Evolutionary conservation across 2,888 invertebrate species (phyloP).

Genomic region (Dioctria linearis): DNA sequence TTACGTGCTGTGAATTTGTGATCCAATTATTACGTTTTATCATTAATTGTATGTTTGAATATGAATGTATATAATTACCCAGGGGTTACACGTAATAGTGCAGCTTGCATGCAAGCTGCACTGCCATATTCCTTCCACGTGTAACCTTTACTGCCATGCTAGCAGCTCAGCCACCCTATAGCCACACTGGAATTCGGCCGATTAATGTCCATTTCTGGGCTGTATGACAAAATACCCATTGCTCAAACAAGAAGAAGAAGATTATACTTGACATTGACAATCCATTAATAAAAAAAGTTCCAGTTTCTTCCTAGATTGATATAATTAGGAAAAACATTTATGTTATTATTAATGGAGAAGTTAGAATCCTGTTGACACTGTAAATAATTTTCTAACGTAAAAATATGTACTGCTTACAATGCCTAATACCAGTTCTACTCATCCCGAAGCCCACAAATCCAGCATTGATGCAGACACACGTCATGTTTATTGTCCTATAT

Average conservation of each 20-base stretch:
- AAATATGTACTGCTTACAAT: conserved; percentile 95
- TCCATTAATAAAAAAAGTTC: too few relatives aligned
- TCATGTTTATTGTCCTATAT: conserved; percentile 97
- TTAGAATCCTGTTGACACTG: conserved; percentile 5
- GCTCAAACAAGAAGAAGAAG: neutral
- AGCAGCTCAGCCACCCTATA: too few relatives aligned
- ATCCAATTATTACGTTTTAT: neutral
- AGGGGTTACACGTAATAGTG: too few relatives aligned
- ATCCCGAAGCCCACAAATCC: conserved; percentile 99
- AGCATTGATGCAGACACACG: conserved; percentile 94
- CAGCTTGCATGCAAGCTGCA: too few relatives aligned
- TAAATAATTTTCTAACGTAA: neutral
- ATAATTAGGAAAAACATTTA: too few relatives aligned
- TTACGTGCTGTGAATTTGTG: too few relatives aligned
- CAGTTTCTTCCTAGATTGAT: too few relatives aligned
- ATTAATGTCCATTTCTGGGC: neutral
- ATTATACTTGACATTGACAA: too few relatives aligned
- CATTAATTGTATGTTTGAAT: neutral
- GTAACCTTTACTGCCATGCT: too few relatives aligned
- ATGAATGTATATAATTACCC: too few relatives aligned
- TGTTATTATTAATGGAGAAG: conserved; percentile 25
- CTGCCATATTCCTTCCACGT: too few relatives aligned
- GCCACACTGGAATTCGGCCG: too few relatives aligned
- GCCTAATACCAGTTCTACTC: conserved; percentile 95
- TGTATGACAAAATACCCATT: neutral